Conservation (phyloP, 2,797 vertebrate genomes). For the Arctocebus calabarensis region DNA sequence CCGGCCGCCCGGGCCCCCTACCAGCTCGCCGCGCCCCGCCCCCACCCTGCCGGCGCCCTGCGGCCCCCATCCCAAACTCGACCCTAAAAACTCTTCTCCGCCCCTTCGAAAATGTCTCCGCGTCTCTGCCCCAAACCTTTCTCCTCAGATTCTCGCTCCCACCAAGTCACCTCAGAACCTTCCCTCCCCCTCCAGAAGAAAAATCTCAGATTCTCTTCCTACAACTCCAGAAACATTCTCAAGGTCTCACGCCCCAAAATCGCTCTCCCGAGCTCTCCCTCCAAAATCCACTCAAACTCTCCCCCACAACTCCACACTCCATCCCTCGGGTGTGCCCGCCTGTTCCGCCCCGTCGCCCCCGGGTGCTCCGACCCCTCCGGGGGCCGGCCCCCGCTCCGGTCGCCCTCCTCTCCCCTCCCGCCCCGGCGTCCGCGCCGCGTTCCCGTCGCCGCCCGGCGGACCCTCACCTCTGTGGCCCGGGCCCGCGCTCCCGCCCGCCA, state of each 20-base stretch:
- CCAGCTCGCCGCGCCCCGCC: background rate
- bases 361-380: background rate
- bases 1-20: background rate
- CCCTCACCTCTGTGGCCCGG: constrained; percentile 67
- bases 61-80: background rate
- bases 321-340: background rate
- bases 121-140: background rate
- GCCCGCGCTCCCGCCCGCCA: constrained; percentile 68
- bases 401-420: background rate
- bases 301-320: background rate
- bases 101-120: background rate
- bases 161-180: constrained; percentile 66
- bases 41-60: constrained; percentile 19
- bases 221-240: constrained; percentile 65
- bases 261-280: background rate
- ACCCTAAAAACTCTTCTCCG: constrained; percentile 19
- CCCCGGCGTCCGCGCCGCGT: constrained; percentile 3
- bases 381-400: background rate
- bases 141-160: constrained; percentile 42
- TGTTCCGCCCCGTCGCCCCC: constrained; percentile 2
- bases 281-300: constrained; percentile 18
- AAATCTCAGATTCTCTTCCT: constrained; percentile 3
- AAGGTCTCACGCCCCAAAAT: constrained; percentile 10
- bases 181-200: constrained; percentile 63
- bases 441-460: constrained; percentile 8